Evolutionary conservation across 2,113 vertebrate species (phyloP).

Genomic region (Amblyornis subalaris): DNA sequence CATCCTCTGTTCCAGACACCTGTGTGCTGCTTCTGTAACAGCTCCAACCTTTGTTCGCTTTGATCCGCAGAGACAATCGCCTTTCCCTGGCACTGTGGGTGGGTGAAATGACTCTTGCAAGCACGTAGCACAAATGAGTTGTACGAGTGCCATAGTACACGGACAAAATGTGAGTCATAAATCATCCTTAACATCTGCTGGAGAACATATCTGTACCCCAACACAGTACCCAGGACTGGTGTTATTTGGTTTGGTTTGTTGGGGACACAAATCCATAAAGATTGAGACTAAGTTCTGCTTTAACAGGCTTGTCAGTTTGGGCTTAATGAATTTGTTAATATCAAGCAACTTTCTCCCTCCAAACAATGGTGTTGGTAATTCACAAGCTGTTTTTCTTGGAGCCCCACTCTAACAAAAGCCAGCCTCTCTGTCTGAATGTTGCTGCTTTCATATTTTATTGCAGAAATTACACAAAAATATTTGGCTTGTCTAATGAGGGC

Average conservation of each 20-base stretch:
- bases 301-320: background rate
- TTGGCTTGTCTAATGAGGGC: constrained; percentile 61
- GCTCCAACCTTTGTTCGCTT: background rate
- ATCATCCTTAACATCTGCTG: constrained; percentile 46
- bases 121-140: constrained; percentile 15
- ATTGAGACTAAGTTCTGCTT: background rate
- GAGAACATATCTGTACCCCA: background rate
- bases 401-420: constrained; percentile 53
- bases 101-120: constrained; percentile 19
- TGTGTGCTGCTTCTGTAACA: background rate
- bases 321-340: constrained; percentile 48
- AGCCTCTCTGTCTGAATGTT: constrained; percentile 61
- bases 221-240: background rate
- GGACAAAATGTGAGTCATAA: constrained; percentile 53
- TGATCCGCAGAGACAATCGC: background rate
- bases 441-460: constrained; percentile 65
- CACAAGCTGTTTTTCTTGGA: constrained; percentile 68
- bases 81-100: background rate
- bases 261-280: background rate
- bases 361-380: constrained; percentile 58
- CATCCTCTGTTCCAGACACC: background rate
- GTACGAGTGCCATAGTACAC: constrained; percentile 9
- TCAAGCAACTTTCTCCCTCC: constrained; percentile 22
- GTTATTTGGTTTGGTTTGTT: background rate
- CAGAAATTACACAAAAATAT: constrained; percentile 68